A percentile compares a stretch with the other conserved stretches of the same genome.
Conservation (phyloP, 1,140 invertebrate species). For the Brachionus asplanchnoidis region DNA sequence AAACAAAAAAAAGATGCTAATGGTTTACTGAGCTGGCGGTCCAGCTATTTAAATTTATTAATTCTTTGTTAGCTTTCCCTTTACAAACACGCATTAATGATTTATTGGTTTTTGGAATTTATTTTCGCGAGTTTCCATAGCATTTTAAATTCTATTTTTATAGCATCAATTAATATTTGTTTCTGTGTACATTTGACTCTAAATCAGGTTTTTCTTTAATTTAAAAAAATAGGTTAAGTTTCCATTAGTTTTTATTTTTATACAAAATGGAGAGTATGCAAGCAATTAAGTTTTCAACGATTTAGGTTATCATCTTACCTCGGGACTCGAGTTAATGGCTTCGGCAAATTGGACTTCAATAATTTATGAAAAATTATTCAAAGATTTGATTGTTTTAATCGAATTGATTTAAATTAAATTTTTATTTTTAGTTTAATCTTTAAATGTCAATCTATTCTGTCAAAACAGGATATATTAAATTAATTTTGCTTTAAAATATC, state of each 20-base stretch:
- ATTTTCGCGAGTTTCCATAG: neutral
- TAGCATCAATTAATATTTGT: neutral
- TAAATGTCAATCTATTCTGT: too few species aligned
- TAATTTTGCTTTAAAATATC: too few species aligned
- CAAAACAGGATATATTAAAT: too few species aligned
- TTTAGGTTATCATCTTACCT: conserved; percentile 4
- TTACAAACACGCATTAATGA: neutral
- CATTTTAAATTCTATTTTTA: conserved; percentile 1
- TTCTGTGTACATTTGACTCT: neutral
- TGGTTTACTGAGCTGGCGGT: neutral
- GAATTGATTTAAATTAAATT: too few species aligned
- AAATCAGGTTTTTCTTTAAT: neutral
- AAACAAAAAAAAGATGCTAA: neutral
- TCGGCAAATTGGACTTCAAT: neutral
- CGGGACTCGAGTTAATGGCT: neutral
- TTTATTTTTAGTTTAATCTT: too few species aligned
- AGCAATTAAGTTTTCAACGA: neutral
- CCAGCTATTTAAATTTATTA: too few species aligned
- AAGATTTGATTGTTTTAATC: too few species aligned
- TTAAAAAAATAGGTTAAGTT: conserved; percentile 21
- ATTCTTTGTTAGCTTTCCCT: neutral
- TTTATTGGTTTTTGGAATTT: neutral
- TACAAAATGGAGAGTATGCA: neutral
- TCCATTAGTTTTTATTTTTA: neutral
- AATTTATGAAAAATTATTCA: too few species aligned